phyloP scores from a whole-genome alignment of 2,797 vertebrate species.

The Mus spretus region DNA sequence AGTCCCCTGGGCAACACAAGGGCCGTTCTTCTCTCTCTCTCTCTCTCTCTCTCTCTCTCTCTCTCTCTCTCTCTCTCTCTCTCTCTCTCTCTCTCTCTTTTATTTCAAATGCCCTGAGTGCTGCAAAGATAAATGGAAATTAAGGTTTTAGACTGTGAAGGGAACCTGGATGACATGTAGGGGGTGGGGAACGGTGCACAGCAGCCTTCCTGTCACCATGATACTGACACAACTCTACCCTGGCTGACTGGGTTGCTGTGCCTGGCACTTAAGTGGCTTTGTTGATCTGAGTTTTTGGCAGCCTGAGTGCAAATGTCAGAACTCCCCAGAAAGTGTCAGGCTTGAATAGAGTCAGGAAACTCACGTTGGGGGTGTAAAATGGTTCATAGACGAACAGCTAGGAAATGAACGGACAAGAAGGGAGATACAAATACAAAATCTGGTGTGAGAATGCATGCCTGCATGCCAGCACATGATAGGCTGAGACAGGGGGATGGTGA shows the following conservation, averaged over 20 bases:
- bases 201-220: not conserved
- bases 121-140: not conserved
- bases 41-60: not conserved
- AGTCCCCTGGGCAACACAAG: not conserved
- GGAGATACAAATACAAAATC: not conserved
- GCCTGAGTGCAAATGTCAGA: not conserved
- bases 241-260: not conserved
- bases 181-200: not conserved
- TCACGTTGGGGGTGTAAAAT: not conserved
- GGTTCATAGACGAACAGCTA: not conserved
- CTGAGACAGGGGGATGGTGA: not conserved
- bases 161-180: not conserved
- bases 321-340: not conserved
- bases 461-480: not conserved
- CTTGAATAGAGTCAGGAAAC: not conserved
- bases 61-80: not conserved
- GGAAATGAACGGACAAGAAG: not conserved
- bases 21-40: not conserved
- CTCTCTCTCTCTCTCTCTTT: too few species aligned
- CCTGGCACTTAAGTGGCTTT: not conserved
- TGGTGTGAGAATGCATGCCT: not conserved
- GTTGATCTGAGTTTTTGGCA: not conserved
- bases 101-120: not conserved
- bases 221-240: accelerated
- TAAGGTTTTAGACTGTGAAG: not conserved